Evolutionary conservation across 1,140 invertebrate species (phyloP), one percentile per base, ranked within the genome.

Genomic region (Eupeodes corollae): DNA sequence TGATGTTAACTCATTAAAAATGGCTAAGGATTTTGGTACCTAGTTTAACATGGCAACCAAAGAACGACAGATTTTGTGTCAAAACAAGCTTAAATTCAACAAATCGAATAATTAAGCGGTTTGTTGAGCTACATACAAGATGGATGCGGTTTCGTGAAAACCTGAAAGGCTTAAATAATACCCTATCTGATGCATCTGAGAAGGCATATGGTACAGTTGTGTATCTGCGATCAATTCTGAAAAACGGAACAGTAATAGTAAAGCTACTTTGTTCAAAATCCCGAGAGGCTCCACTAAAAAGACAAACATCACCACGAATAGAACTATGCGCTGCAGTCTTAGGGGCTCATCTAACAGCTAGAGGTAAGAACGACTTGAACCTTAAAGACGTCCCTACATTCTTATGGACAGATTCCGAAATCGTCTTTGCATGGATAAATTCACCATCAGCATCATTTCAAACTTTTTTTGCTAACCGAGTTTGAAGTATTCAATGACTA

Each of bases 131-230:
- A n/a, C n/a, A n/a, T n/a, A n/a, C n/a, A n/a, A n/a, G n/a, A n/a
- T n/a, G n/a, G n/a, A n/a, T n/a, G n/a, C n/a, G n/a, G n/a, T n/a
- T n/a, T n/a, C n/a, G n/a, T n/a, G n/a, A n/a, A n/a, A n/a, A n/a
- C n/a, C n/a, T n/a, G n/a, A n/a, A n/a, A n/a, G n/a, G n/a, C n/a
- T n/a, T n/a, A n/a, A n/a, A n/a, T n/a, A n/a, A n/a, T n/a, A n/a
- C n/a, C n/a, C n/a, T n/a, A n/a, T n/a, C n/a, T n/a, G 68, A 69
- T 47, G 60, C 64, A 1, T 66, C 63, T 1, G 52, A 53, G 34
- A 18, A 46, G n/a, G 57, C 63, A 6, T 67, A 62, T 18, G 60
- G 61, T 1, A 57, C 59, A 1, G 56, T 55, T 42, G n/a, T 61
- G n/a, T 70, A 69, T 53, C 14, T 69, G 2, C 52, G 63, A 32